Evolutionary conservation across 1,140 invertebrate genomes (phyloP), one percentile per base, ranked within the genome.

Genomic region (Drosophila auraria): DNA sequence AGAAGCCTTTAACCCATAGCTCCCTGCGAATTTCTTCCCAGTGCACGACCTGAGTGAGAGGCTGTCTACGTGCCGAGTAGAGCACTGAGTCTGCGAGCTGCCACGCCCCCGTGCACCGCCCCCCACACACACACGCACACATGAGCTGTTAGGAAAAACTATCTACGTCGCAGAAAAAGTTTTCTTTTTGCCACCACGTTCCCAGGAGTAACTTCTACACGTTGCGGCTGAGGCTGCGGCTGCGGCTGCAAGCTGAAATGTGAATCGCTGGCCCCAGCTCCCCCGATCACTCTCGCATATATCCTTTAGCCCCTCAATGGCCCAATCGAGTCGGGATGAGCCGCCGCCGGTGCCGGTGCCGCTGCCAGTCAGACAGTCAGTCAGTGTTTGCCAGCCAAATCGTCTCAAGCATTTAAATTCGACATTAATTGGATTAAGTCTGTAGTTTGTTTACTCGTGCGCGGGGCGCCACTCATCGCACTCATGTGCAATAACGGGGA

Each of bases 391-490:
- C 36, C 74, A 82, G 59, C 36, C 74, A 82, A 82, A 90, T 77
- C 56, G 79, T 82, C 71, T 82, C 86, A 65, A 90, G 86, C 82
- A 82, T 89, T 90, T 90, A 84, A 90, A 89, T 90, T 80, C 71
- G 44, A 82, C 68, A 77, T 86, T 89, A 89, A 89, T 89, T 89
- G 86, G 78, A 89, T 89, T 90, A 89, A 76, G 86, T 90, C 71
- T 80, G 87, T 47, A 84, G 68, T 61, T 65, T 72, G 62, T 74
- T 80, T 68, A 72, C 47, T 72, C 77, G 50, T 45, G 76, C 56
- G 45, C 56, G 49, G 58, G 49, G 58, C 50, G 49, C 23, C 71
- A 61, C 56, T 74, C 54, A 53, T 60, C 68, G 45, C 68, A 70
- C 64, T 69, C 68, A 38, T 72, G 68, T 69, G 38, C 54, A 36